Percentiles rank a stretch among this genome's conserved stretches.
Evolutionary conservation across 2,113 vertebrate genomes (phyloP).

Genomic region (Onychostoma macrolepis): DNA sequence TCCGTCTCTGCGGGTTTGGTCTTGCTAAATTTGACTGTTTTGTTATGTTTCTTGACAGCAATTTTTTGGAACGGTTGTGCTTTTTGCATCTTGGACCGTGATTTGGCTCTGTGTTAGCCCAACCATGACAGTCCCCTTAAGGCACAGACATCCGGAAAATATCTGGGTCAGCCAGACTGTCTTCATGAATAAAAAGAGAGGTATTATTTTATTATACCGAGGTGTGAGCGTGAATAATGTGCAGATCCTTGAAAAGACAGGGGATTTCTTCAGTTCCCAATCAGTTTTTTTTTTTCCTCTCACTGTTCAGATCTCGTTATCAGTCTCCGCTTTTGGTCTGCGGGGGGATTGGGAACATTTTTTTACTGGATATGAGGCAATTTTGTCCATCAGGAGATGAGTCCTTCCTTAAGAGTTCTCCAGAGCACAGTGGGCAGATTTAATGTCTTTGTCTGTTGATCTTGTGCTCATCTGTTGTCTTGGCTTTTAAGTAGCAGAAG

Average conservation of each 20-base stretch:
- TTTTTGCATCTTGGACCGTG: conserved; percentile 28
- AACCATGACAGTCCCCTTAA: conserved; percentile 50
- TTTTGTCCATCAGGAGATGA: conserved; percentile 23
- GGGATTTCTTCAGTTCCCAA: conserved; percentile 44
- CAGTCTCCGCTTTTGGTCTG: conserved; percentile 41
- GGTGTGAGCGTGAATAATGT: conserved; percentile 58
- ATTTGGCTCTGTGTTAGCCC: conserved; percentile 47
- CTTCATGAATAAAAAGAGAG: conserved; percentile 57
- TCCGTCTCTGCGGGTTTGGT: background rate
- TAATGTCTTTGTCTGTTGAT: conserved; percentile 10
- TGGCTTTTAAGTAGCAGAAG: background rate
- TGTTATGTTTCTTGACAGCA: conserved; percentile 40
- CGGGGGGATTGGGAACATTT: conserved; percentile 9
- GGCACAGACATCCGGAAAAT: conserved; percentile 47
- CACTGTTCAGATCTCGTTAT: conserved; percentile 51
- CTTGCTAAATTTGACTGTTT: background rate
- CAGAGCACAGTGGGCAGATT: conserved; percentile 15
- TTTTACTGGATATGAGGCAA: conserved; percentile 35
- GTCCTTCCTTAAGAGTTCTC: conserved; percentile 8
- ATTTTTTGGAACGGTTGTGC: conserved; percentile 28
- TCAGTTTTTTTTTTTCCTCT: conserved; percentile 10
- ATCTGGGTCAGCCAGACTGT: conserved; percentile 48
- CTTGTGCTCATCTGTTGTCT: conserved; percentile 22
- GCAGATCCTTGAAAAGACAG: conserved; percentile 37
- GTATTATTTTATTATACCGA: conserved; percentile 55